Evolutionary conservation across 1,140 invertebrate species (phyloP).

Genomic region (Trichogramma pretiosum): DNA sequence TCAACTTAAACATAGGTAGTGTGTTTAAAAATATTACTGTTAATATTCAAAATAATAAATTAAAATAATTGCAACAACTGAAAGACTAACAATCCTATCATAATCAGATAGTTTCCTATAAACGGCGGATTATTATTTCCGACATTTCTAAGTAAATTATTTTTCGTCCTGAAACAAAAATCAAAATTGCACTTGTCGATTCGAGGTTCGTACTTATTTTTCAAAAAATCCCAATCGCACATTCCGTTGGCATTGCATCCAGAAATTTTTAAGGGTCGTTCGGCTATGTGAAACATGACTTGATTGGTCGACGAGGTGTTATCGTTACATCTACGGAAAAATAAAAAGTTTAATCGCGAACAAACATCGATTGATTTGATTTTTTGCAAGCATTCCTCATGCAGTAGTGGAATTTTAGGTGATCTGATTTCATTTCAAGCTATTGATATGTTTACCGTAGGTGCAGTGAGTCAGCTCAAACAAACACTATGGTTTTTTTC

Average conservation of each 20-base stretch:
- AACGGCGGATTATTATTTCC: too few relatives aligned
- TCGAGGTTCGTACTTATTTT: conserved; percentile 30
- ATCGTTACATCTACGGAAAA: too few relatives aligned
- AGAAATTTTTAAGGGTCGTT: conserved; percentile 35
- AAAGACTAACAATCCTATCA: too few relatives aligned
- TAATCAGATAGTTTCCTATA: too few relatives aligned
- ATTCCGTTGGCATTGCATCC: conserved; percentile 43
- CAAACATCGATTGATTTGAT: not conserved
- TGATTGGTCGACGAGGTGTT: conserved; percentile 34
- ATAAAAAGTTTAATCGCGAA: too few relatives aligned
- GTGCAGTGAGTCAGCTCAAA: not conserved
- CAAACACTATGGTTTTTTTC: too few relatives aligned
- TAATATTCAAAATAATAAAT: too few relatives aligned
- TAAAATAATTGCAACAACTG: too few relatives aligned
- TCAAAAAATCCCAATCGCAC: conserved; percentile 44
- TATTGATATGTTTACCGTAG: not conserved
- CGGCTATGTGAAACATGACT: conserved; percentile 45
- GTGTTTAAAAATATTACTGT: too few relatives aligned
- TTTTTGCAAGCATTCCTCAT: not conserved
- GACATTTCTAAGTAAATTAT: too few relatives aligned
- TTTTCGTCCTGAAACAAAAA: conserved; percentile 22
- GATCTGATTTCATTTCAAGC: not conserved
- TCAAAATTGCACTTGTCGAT: conserved; percentile 24
- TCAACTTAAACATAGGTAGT: too few relatives aligned
- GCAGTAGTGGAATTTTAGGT: not conserved